Percentiles rank a stretch among this genome's conserved stretches.
Conservation (phyloP, 2,113 vertebrate species). For the Circaetus gallicus region DNA sequence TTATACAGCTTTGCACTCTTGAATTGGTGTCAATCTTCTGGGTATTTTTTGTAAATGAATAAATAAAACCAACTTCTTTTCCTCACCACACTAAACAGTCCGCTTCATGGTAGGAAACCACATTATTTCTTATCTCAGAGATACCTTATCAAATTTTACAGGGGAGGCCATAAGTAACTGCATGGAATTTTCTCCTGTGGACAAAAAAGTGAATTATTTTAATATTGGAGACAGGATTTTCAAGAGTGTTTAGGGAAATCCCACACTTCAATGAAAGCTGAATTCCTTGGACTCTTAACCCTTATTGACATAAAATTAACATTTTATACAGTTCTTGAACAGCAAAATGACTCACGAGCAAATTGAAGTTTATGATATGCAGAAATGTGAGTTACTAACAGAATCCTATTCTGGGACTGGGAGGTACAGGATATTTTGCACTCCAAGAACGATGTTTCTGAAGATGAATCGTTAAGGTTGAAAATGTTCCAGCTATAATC, state of each 20-base stretch:
- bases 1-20: neutral
- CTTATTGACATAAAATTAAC: neutral
- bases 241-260: neutral
- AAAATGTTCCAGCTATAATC: neutral
- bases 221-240: neutral
- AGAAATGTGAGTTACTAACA: neutral
- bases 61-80: neutral
- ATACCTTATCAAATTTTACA: neutral
- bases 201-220: neutral
- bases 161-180: neutral
- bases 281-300: neutral
- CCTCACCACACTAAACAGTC: neutral
- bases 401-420: neutral
- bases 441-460: slow-evolving; percentile 37
- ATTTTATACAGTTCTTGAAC: neutral
- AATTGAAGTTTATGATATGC: neutral
- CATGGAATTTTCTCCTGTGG: neutral
- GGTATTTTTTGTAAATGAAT: neutral
- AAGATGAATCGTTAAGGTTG: neutral
- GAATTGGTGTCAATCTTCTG: neutral
- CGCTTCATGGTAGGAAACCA: neutral
- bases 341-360: neutral
- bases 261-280: neutral
- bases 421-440: slow-evolving; percentile 2
- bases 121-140: neutral